Evolutionary conservation across 2,888 invertebrate genomes (phyloP).

Genomic region (Ochlodes sylvanus): DNA sequence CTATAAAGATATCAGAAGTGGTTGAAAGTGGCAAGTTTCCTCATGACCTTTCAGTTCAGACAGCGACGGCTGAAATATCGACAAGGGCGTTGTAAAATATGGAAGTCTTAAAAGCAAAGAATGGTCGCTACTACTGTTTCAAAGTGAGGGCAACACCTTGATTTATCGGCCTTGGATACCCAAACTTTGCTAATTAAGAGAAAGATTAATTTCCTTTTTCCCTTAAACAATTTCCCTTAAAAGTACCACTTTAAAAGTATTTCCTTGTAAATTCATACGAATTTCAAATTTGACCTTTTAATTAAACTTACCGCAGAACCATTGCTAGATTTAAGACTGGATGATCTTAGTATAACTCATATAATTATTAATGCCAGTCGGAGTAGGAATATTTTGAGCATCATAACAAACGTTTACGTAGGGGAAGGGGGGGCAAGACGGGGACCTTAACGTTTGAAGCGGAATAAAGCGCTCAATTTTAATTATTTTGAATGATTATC

Average conservation of each 20-base stretch:
- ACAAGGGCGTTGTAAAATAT: slow-evolving; percentile 61
- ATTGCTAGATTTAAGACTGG: background rate
- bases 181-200: slow-evolving; percentile 82
- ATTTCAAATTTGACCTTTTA: slow-evolving; percentile 32
- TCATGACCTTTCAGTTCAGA: slow-evolving; percentile 23
- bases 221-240: slow-evolving; percentile 76
- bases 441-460: too few relatives aligned
- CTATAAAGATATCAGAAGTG: background rate
- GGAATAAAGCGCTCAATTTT: too few relatives aligned
- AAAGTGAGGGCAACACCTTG: slow-evolving; percentile 74
- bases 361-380: too few relatives aligned
- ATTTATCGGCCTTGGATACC: slow-evolving; percentile 79
- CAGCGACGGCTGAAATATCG: slow-evolving; percentile 60
- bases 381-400: too few relatives aligned
- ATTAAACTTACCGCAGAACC: background rate
- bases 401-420: too few relatives aligned
- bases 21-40: slow-evolving; percentile 15
- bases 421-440: too few relatives aligned
- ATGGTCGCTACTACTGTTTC: slow-evolving; percentile 58
- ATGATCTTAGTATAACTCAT: too few relatives aligned
- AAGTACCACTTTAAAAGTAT: slow-evolving; percentile 56
- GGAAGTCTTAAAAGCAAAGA: slow-evolving; percentile 63
- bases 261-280: slow-evolving; percentile 23
- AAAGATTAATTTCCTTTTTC: slow-evolving; percentile 82
- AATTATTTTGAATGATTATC: too few relatives aligned